Conservation (phyloP, 2,113 vertebrate species). For the Rhagologus leucostigma region DNA sequence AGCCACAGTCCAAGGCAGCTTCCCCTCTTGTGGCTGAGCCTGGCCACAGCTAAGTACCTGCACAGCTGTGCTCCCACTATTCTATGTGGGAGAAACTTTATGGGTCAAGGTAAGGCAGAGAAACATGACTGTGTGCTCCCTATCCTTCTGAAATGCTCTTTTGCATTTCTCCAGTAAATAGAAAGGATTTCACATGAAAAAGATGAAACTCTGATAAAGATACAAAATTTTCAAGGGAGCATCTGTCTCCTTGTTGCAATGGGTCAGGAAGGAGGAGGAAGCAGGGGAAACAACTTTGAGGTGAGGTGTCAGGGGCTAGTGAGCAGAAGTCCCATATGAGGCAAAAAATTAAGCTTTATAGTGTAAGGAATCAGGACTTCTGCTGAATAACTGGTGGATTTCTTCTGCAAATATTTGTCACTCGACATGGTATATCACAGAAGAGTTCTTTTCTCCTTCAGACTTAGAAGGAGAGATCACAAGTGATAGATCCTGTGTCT, state of each 20-base stretch:
- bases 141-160: neutral
- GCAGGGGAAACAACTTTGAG: neutral
- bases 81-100: neutral
- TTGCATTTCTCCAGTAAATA: neutral
- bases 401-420: neutral
- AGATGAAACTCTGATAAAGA: neutral
- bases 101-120: neutral
- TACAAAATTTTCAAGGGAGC: neutral
- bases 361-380: neutral
- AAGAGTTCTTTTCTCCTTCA: neutral
- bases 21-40: neutral
- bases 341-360: neutral
- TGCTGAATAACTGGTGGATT: neutral
- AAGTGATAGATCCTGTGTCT: neutral
- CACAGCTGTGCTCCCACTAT: neutral
- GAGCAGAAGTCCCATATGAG: neutral
- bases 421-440: neutral
- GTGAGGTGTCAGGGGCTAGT: neutral
- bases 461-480: neutral
- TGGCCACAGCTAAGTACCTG: neutral
- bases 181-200: neutral
- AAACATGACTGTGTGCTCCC: neutral
- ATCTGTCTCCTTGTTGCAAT: neutral
- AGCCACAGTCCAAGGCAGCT: neutral
- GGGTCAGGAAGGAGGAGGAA: neutral